Evolutionary conservation across 2,888 invertebrate species (phyloP).

Genomic region (Zele albiditarsus): DNA sequence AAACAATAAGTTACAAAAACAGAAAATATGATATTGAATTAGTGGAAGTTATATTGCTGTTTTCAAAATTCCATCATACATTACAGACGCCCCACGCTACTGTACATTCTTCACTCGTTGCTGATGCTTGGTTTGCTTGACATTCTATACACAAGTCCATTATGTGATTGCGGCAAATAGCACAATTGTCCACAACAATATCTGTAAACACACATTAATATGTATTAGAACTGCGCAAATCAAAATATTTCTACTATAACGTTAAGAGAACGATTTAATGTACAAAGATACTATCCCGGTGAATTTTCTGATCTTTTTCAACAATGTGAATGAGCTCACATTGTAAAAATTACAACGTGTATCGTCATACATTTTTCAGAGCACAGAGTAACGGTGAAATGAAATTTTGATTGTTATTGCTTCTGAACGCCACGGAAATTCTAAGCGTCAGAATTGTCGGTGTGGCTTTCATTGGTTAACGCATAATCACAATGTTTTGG

Average conservation of each 20-base stretch:
- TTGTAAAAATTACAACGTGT: no score
- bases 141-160: constrained; percentile 99
- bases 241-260: not conserved
- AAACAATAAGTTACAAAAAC: constrained; percentile 39
- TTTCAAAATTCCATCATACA: constrained; percentile 75
- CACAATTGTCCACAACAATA: constrained; percentile 99
- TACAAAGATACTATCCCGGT: no score
- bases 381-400: no score
- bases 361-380: no score
- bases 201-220: constrained; percentile 76
- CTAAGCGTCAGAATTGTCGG: no score
- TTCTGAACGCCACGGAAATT: no score
- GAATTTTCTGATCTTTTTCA: no score
- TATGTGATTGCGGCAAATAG: constrained; percentile 99
- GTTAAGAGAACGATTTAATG: no score
- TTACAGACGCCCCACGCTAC: constrained; percentile 99
- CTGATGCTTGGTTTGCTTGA: constrained; percentile 97
- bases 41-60: constrained; percentile 47
- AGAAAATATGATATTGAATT: constrained; percentile 11
- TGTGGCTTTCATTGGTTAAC: no score
- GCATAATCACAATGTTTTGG: no score
- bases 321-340: no score
- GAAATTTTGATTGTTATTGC: no score
- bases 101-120: constrained; percentile 98
- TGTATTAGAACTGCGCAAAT: not conserved